phyloP scores from a whole-genome alignment of 2,888 invertebrate species.

The Drosophila picticornis region DNA sequence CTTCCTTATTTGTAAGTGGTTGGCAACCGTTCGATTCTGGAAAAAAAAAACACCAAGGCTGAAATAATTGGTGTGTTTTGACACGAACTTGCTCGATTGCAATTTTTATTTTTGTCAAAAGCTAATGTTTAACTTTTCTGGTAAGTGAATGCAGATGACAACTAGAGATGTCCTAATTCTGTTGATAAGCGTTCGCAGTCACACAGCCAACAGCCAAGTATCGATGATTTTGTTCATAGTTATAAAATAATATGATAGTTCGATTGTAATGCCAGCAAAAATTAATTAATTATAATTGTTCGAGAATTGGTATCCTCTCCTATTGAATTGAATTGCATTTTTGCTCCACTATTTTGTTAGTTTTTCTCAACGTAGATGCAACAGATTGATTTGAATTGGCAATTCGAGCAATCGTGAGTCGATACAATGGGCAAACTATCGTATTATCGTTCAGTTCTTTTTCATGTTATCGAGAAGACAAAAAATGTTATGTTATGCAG shows the following conservation, averaged over 20 bases:
- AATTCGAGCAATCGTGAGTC: neutral
- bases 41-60: neutral
- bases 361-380: neutral
- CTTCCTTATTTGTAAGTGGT: neutral
- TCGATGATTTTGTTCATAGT: conserved; percentile 9
- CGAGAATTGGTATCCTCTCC: neutral
- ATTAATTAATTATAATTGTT: neutral
- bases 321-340: neutral
- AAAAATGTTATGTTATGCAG: neutral
- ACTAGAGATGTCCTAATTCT: conserved; percentile 22
- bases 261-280: neutral
- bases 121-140: neutral
- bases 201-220: neutral
- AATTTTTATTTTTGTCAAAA: neutral
- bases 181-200: neutral
- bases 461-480: neutral
- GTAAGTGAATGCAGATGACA: conserved; percentile 25
- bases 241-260: neutral
- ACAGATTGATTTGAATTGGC: neutral
- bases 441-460: neutral
- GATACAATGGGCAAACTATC: conserved; percentile 1
- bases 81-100: neutral
- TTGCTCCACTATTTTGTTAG: neutral
- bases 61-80: conserved; percentile 3
- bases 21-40: neutral